These are phyloP conservation scores for Coenonympha glycerion DNA, from an alignment of 2,888 invertebrate genomes.

Conservation along the genomic window DNA sequence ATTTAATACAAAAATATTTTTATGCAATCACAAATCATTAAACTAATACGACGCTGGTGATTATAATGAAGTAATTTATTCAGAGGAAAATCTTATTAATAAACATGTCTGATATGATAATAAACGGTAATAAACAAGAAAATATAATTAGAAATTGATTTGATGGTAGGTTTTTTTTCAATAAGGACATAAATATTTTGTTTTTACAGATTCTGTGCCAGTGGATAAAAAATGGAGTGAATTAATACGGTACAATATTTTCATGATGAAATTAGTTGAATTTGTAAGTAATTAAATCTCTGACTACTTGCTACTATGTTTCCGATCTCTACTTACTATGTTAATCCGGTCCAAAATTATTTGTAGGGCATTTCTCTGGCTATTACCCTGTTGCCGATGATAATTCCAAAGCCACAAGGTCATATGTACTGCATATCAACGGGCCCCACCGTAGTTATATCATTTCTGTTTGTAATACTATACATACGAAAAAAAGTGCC, in stretches of 20 bases:
- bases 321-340: no score
- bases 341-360: conserved; percentile 18
- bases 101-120: conserved; percentile 67
- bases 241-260: conserved; percentile 65
- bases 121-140: conserved; percentile 62
- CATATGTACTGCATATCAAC: conserved; percentile 71
- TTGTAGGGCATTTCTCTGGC: conserved; percentile 55
- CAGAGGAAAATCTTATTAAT: background rate
- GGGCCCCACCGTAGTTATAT: conserved; percentile 64
- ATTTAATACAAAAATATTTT: no score
- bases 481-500: conserved; percentile 63
- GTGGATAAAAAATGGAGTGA: conserved; percentile 68
- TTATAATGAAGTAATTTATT: background rate
- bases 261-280: conserved; percentile 68
- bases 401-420: conserved; percentile 54
- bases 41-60: background rate
- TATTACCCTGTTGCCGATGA: conserved; percentile 50
- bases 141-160: no score
- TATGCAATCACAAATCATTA: background rate
- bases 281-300: conserved; percentile 54
- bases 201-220: conserved; percentile 60
- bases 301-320: background rate
- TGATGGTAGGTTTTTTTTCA: background rate
- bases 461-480: conserved; percentile 57
- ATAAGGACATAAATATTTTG: background rate